These are phyloP conservation scores for Sinonovacula constricta DNA, from an alignment of 1,140 invertebrate species.

Conservation along the genomic window DNA sequence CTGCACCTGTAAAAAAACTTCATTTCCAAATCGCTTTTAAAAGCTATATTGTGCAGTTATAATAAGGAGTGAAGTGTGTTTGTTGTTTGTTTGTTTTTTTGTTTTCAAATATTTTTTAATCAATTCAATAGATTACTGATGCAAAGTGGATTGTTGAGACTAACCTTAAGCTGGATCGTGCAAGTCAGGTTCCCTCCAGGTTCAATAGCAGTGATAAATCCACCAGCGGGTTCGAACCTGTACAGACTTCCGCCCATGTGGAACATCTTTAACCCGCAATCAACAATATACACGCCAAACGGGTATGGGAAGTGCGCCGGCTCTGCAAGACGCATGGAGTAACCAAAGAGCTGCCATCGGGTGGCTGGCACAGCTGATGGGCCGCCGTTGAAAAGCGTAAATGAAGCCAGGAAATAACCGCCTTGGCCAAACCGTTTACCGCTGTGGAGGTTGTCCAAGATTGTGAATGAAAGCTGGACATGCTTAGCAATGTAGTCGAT, in stretches of 20 bases:
- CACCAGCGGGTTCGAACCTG: conserved; percentile 17
- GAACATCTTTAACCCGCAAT: conserved; percentile 26
- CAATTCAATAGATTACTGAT: too few relatives aligned
- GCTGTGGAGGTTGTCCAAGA: conserved; percentile 26
- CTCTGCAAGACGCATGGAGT: conserved; percentile 28
- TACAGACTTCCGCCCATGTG: conserved; percentile 40
- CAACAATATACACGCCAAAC: conserved; percentile 3
- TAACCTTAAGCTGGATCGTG: too few relatives aligned
- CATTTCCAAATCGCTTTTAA: too few relatives aligned
- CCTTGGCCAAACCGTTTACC: conserved; percentile 2
- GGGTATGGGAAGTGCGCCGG: conserved; percentile 11
- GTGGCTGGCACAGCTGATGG: background rate
- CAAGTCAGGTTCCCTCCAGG: background rate
- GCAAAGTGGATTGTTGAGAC: too few relatives aligned
- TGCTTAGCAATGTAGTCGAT: conserved; percentile 29
- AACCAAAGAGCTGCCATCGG: conserved; percentile 33
- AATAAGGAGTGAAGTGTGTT: too few relatives aligned
- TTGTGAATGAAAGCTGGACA: conserved; percentile 18
- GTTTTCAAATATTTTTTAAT: too few relatives aligned
- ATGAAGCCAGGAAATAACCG: background rate
- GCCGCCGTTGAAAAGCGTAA: conserved; percentile 22
- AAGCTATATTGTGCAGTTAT: too few relatives aligned
- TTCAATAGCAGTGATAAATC: background rate
- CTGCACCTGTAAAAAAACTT: too few relatives aligned
- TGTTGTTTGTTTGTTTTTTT: too few relatives aligned